These are phyloP conservation scores for Hylaeus volcanicus DNA, from an alignment of 1,140 invertebrate species.

Conservation along the genomic window DNA sequence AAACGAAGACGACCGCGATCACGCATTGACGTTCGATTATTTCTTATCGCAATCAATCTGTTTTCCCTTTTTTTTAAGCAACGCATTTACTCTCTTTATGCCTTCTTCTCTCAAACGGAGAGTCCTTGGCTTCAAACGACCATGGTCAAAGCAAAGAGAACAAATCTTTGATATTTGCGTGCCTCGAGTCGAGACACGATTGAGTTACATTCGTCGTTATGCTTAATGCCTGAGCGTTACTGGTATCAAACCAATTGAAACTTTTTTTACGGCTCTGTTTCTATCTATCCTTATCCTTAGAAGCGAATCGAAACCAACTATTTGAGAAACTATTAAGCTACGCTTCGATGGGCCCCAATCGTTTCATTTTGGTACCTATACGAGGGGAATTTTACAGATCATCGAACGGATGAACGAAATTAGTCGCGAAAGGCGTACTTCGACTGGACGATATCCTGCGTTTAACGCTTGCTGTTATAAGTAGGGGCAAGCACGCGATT, in stretches of 20 bases:
- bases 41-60: conserved; percentile 7
- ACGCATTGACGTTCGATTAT: not conserved
- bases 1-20: not conserved
- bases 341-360: no score
- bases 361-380: no score
- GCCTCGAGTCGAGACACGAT: conserved; percentile 2
- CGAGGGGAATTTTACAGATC: not conserved
- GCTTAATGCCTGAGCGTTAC: no score
- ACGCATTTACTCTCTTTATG: not conserved
- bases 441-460: no score
- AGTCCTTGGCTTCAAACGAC: not conserved
- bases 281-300: no score
- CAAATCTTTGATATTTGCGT: conserved; percentile 11
- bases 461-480: no score
- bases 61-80: not conserved
- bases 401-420: not conserved
- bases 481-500: no score
- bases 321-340: no score
- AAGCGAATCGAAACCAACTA: no score
- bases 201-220: not conserved
- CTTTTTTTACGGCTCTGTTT: no score
- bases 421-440: no score
- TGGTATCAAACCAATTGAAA: no score
- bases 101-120: not conserved
- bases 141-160: not conserved